Evolutionary conservation across 1,140 invertebrate genomes (phyloP), one percentile per base, ranked within the genome.

Genomic region (Dendroctonus valens): DNA sequence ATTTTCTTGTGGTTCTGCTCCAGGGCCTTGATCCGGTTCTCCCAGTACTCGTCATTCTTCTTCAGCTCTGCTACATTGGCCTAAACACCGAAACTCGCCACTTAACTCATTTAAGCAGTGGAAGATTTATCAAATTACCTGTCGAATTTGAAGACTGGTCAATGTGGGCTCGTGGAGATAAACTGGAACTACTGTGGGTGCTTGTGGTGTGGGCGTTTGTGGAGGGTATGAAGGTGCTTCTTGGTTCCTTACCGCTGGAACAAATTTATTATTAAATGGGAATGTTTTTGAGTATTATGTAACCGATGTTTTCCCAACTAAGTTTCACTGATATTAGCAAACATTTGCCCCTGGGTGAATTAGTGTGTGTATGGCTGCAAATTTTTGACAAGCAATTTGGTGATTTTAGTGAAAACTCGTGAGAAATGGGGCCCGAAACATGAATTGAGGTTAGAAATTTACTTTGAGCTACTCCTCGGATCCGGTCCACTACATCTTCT

Each of bases 21-120:
- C 42, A 85, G 69, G 48, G 79, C 76, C n/a, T 77, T 69, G n/a
- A 85, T 69, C 15, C 83, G 78, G 15, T 76, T 77, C 26, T 79
- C 75, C 83, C 83, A 85, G 70, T 85, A 84, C 6, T 78, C 69
- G 69, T 84, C 81, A 66, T 79, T 79, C 46, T 77, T 75, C 67
- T 75, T 74, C 48, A 79, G 62, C 68, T 75, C 72, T 38, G 71
- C 71, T 65, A 73, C 55, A 65, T 74, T 72, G 42, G 70, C 72
- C 64, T 66, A 44, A 49, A 65, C 49, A 15, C 11, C 8, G 26
- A 26, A 26, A 26, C 26, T 3, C 26, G 26, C 26, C 1, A 26
- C 1, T 26, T 26, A 26, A 26, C 26, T 26, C 26, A 26, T 26
- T 26, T 26, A 42, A 14, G 26, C 5, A 58, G 26, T 55, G 11